Evolutionary conservation across 2,797 vertebrate species (phyloP), one percentile per base, ranked within the genome.

Genomic region (Echeneis naucrates): DNA sequence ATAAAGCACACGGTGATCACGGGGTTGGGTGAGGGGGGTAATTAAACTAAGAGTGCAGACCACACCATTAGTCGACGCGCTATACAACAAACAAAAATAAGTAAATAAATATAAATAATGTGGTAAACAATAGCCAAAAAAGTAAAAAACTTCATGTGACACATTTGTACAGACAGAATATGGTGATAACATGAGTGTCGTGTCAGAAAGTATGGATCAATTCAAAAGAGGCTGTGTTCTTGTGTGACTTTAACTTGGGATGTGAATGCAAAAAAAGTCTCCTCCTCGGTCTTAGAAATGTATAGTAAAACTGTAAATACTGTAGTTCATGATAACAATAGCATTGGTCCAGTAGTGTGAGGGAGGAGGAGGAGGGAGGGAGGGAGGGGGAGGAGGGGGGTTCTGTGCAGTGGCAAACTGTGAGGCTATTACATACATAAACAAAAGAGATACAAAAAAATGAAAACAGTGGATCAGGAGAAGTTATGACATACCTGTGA

Each of bases 401-500:
- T 44, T 85, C 87, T 91, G 90, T 91, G 89, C 83, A 89, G 87
- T 91, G 90, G 72, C 76, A 82, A 84, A 86, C 78, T 90, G 87
- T 91, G 90, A 90, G 85, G 87, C 92, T 92, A 84, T 84, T 86
- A 93, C 90, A 94, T 83, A 91, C 88, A 93, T 82, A 78, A 91
- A 93, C 79, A 92, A 86, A 91, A 80, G 78, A 87, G 75, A 84
- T 89, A 91, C 85, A 91, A 89, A 88, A 86, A 87, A 90, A 90
- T 88, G 89, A 91, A 91, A 93, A 92, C 87, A 92, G 92, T 94
- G 92, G 92, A 94, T 92, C 93, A 94, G 94, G 92, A 94, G 94
- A 94, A 93, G 92, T 94, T 87, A 94, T 93, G 94, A 95, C 95
- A 95, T 95, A 95, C 95, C 95, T 95, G 95, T 93, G 95, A 94